Base-by-base conservation (phyloP, 2,797 vertebrate species). In the Dryobates pubescens region DNA sequence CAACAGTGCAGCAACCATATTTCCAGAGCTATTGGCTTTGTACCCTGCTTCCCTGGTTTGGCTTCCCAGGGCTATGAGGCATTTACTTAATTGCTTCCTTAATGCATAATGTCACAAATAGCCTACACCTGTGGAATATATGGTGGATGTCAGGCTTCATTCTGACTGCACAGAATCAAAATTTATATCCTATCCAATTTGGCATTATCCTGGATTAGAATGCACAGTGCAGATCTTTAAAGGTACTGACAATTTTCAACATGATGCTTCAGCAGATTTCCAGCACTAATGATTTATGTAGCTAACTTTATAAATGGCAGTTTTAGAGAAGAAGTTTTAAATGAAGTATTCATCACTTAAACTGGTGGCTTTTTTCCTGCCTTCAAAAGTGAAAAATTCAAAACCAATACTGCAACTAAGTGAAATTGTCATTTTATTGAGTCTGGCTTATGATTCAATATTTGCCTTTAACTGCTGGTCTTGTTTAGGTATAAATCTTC, bases 71-170 rank as follows among this genome's bases (percentile, higher is more conserved):
- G 0, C 8, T 77, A 24, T 29, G 53, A 92, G 62, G 24, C 32
- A 91, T 91, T 92, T 89, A 67, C 79, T 93, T 95, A 74, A 95
- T 95, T 94, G 76, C 69, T 95, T 92, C 82, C 81, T 89, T 87
- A 91, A 88, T 93, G 57, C 19, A 45, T 16, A 8, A 7, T 78
- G 41, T 29, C 83, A 43, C 0, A 7, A 92, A 58, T 30, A 95
- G 24, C 45, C 85, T 75, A 41, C 38, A 78, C 82, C 69, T 82
- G 54, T 83, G 82, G 38, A 82, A 92, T 88, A 54, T 47, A 87
- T 34, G 43, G 34, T 5, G 81, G 23, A 45, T 71, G 68, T 74
- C 56, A 90, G 71, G 23, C 10, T 93, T 89, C 64, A 63, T 38
- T 95, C 67, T 71, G 57, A 64, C 16, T 59, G 64, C 14, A 63